phyloP scores from a whole-genome alignment of 2,797 vertebrate species.

The Coilia nasus region DNA sequence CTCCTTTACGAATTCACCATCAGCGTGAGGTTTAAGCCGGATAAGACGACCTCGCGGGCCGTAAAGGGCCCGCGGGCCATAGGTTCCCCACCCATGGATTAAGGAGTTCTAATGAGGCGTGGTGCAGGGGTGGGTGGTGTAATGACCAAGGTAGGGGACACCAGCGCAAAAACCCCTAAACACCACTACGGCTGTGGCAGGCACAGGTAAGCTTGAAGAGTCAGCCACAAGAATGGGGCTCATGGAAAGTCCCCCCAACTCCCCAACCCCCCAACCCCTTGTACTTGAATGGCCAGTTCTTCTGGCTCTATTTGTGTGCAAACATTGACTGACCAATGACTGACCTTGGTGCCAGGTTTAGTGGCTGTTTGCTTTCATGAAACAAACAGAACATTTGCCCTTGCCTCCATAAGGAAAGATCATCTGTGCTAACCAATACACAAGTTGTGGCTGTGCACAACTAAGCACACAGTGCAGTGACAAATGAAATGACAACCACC shows the following conservation, averaged over 20 bases:
- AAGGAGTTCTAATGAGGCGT: too few relatives aligned
- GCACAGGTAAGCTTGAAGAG: background rate
- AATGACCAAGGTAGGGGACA: too few relatives aligned
- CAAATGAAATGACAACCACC: background rate
- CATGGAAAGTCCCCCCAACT: background rate
- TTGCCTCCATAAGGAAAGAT: conserved; percentile 12
- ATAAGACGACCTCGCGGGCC: too few relatives aligned
- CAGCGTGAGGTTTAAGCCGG: too few relatives aligned
- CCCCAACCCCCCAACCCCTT: background rate
- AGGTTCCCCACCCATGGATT: too few relatives aligned
- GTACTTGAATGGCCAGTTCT: background rate
- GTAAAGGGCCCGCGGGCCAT: too few relatives aligned
- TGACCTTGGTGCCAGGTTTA: conserved; percentile 19
- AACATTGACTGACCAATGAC: background rate
- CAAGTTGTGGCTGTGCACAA: background rate
- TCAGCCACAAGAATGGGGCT: background rate
- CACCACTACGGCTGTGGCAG: too few relatives aligned
- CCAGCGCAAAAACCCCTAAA: too few relatives aligned
- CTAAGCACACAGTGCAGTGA: background rate
- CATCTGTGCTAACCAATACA: background rate
- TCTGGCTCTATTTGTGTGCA: conserved; percentile 6
- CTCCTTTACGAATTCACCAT: too few relatives aligned
- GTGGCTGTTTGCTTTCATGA: conserved; percentile 12
- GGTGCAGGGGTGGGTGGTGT: too few relatives aligned
- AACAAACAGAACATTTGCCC: conserved; percentile 20